Conservation (phyloP, 2,797 vertebrate genomes). For the Acomys russatus region DNA sequence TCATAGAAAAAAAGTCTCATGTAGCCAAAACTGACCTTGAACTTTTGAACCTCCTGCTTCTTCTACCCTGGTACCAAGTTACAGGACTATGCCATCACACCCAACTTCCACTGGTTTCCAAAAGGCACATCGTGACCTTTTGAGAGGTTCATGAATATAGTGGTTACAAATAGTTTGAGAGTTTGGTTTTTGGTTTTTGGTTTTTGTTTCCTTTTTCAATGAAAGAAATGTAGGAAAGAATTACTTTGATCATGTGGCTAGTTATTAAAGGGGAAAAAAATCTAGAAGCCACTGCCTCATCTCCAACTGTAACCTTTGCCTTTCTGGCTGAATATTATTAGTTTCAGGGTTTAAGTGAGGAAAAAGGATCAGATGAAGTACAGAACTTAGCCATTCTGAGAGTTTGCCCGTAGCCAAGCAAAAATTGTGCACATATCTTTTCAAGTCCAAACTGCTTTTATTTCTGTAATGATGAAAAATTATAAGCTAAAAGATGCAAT, state of each 20-base stretch:
- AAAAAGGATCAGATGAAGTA: background rate
- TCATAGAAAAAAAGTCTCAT: background rate
- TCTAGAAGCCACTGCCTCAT: background rate
- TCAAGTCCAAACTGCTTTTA: slow-evolving; percentile 58
- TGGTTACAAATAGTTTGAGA: background rate
- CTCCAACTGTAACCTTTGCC: background rate
- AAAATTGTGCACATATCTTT: slow-evolving; percentile 11
- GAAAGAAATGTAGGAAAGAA: slow-evolving; percentile 49
- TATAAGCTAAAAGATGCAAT: background rate
- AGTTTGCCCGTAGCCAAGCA: background rate
- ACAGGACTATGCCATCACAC: background rate
- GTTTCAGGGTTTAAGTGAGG: background rate
- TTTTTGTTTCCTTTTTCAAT: background rate
- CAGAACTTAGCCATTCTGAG: background rate
- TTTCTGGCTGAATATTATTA: background rate
- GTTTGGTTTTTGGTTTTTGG: background rate
- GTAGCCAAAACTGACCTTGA: background rate
- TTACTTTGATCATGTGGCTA: background rate
- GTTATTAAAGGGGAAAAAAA: slow-evolving; percentile 23
- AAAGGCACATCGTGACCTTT: slow-evolving; percentile 44
- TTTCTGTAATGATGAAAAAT: slow-evolving; percentile 32
- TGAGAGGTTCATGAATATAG: background rate
- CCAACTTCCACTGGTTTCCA: background rate
- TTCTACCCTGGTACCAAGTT: background rate
- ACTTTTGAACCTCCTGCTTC: background rate